Conservation (phyloP, 2,797 vertebrate genomes). For the Chanos chanos region DNA sequence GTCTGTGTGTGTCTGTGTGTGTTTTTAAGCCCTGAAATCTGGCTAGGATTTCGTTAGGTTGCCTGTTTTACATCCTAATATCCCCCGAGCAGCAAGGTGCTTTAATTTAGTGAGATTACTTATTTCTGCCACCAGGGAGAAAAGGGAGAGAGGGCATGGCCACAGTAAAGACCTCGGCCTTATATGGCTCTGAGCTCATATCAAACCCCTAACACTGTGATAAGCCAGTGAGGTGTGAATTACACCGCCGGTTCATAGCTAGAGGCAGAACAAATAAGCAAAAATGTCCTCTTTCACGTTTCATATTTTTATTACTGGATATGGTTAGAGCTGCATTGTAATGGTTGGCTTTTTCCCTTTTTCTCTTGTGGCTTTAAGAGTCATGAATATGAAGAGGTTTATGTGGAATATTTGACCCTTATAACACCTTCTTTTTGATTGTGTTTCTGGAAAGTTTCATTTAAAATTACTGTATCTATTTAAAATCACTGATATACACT, state of each 20-base stretch:
- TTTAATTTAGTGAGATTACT: constrained; percentile 4
- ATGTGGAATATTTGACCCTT: neutral
- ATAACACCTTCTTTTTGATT: too few relatives aligned
- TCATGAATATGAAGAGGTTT: constrained; percentile 12
- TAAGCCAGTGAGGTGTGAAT: constrained; percentile 13
- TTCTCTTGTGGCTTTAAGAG: constrained; percentile 18
- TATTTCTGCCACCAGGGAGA: neutral
- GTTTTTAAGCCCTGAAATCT: too few relatives aligned
- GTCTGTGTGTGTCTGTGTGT: too few relatives aligned
- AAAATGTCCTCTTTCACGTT: neutral
- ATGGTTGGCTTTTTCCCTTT: constrained; percentile 13
- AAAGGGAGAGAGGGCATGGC: neutral
- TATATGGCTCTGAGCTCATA: neutral
- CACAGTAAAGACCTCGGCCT: neutral
- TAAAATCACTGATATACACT: too few relatives aligned
- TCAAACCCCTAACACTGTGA: neutral
- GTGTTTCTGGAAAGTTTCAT: too few relatives aligned
- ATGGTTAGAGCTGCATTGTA: neutral
- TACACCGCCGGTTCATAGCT: neutral
- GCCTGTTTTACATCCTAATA: constrained; percentile 2
- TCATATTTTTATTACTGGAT: constrained; percentile 24
- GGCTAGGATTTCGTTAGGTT: neutral
- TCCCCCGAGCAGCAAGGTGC: neutral
- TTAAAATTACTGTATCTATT: too few relatives aligned
- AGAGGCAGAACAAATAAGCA: constrained; percentile 1